phyloP scores from a whole-genome alignment of 2,888 invertebrate genomes.

The Gonocerus acuteangulatus region DNA sequence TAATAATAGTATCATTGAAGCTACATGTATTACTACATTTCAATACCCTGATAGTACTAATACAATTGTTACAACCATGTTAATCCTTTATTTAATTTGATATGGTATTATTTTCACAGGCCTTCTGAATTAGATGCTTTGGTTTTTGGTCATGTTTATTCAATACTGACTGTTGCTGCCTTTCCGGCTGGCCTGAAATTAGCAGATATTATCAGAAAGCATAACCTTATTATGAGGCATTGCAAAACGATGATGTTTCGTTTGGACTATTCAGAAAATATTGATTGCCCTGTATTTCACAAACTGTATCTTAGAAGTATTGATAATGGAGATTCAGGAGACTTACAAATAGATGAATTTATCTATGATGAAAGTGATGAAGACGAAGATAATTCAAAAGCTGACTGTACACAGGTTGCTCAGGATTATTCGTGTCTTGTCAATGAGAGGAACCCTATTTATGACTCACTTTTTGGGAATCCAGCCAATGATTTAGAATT shows the following conservation, averaged over 20 bases:
- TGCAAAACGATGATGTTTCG: slow-evolving; percentile 27
- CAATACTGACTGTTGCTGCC: slow-evolving; percentile 80
- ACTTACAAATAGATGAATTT: slow-evolving; percentile 26
- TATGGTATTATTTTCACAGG: slow-evolving; percentile 49
- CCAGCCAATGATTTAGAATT: slow-evolving; percentile 2
- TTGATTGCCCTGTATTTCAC: slow-evolving; percentile 26
- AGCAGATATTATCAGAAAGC: slow-evolving; percentile 50
- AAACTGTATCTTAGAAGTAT: not conserved
- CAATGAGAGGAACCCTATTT: slow-evolving; percentile 30
- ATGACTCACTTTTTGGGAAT: slow-evolving; percentile 27
- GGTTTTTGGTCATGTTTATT: slow-evolving; percentile 94
- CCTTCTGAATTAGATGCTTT: slow-evolving; percentile 93
- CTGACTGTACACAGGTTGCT: slow-evolving; percentile 22
- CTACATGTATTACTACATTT: no score
- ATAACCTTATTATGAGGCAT: slow-evolving; percentile 16
- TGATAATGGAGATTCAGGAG: not conserved
- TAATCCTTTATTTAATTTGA: no score
- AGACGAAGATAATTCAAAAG: slow-evolving; percentile 2
- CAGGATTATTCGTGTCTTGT: slow-evolving; percentile 30
- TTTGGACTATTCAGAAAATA: slow-evolving; percentile 8
- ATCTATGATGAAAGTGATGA: slow-evolving; percentile 28
- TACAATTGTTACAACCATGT: no score
- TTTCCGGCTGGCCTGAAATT: slow-evolving; percentile 75
- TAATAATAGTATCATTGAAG: no score
- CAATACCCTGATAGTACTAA: no score